Evolutionary conservation across 1,140 invertebrate genomes (phyloP), one percentile per base, ranked within the genome.

Genomic region (Procambarus virginalis): DNA sequence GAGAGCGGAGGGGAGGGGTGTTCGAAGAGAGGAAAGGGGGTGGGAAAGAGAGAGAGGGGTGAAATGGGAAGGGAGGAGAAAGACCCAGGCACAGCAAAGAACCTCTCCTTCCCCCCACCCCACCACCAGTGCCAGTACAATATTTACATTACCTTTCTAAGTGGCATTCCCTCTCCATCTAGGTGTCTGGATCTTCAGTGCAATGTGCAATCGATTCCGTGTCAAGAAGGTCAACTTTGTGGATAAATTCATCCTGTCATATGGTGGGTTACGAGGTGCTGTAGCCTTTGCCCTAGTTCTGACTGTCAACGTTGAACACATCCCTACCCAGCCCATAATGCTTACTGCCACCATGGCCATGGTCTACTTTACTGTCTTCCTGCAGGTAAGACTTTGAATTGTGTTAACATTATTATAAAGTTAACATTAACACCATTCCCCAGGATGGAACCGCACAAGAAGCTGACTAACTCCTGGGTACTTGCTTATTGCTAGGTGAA

Each of bases 191-290:
- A 95, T 98, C 92, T 95, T 99, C 93, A 97, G 97, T 84, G 96
- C 96, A 64, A 93, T 99, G 92, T 97, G 98, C 64, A 99, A 99
- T 95, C 96, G 96, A 90, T 98, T 98, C 94, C 96, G 97, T 92
- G 95, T 97, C 91, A 98, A 98, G 94, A 98, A 98, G 94, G 94
- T 99, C 84, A 97, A 97, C 93, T 96, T 96, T 93, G 97, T 99
- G 80, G 99, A 99, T 94, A 99, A 99, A 94, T 99, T 99, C 94
- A 98, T 99, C 34, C 99, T 99, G 98, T 98, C 98, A 2, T 99
- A 99, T 94, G 99, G 99, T 92, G 99, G 98, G 78, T 95, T 99
- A 76, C 95, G 99, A 91, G 99, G 99, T 48, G 99, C 99, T 34
- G 98, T 99, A n/a, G 99, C 99, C 55, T 99, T 99, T 94, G 98